Conservation (phyloP, 2,113 vertebrate species). For the Cyanoliseus patagonus region DNA sequence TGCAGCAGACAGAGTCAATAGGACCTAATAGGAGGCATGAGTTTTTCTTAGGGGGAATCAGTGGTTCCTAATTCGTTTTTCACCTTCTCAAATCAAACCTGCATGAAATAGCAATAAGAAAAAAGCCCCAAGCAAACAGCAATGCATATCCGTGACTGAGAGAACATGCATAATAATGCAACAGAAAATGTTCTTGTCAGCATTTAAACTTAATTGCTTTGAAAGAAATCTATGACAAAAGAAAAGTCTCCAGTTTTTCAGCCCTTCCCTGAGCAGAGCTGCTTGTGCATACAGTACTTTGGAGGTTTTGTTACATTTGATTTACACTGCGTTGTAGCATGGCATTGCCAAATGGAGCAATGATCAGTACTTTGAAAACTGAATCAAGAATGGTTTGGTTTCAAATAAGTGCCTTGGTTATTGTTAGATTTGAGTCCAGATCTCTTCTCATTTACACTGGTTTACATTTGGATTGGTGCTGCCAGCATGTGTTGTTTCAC, state of each 20-base stretch:
- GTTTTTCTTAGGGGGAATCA: not conserved
- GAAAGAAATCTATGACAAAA: not conserved
- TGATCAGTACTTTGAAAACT: not conserved
- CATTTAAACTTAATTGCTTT: slow-evolving; percentile 11
- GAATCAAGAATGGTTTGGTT: not conserved
- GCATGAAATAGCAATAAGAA: not conserved
- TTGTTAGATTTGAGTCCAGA: not conserved
- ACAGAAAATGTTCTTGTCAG: not conserved
- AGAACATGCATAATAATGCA: not conserved
- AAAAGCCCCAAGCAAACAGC: not conserved
- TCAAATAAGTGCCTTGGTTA: not conserved
- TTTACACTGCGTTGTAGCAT: accelerated
- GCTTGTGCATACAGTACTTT: not conserved
- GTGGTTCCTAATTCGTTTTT: not conserved
- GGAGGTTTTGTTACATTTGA: not conserved
- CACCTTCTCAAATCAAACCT: not conserved
- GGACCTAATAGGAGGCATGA: not conserved
- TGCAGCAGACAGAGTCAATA: not conserved
- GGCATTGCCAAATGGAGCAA: not conserved
- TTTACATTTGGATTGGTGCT: not conserved
- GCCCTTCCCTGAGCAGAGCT: not conserved
- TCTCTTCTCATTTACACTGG: not conserved
- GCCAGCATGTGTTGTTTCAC: not conserved
- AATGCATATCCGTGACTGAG: not conserved
- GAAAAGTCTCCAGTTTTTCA: not conserved